phyloP scores from a whole-genome alignment of 2,888 invertebrate species.

The Orthosia incerta region DNA sequence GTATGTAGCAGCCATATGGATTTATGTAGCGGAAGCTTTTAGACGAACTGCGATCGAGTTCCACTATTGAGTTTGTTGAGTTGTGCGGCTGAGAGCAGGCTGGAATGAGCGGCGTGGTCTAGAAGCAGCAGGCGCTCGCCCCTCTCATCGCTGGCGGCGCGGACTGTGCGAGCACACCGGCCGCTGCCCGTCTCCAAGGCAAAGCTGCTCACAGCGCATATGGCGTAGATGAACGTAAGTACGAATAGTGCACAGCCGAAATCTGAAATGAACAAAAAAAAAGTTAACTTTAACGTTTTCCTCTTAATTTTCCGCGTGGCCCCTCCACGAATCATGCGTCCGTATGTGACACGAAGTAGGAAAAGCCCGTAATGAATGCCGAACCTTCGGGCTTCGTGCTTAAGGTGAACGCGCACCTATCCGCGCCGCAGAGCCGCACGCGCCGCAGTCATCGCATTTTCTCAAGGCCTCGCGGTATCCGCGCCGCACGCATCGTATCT shows the following conservation, averaged over 20 bases:
- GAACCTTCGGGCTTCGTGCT: too few relatives aligned
- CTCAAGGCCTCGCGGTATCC: too few relatives aligned
- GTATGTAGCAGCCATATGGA: constrained; percentile 50
- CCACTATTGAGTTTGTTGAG: constrained; percentile 84
- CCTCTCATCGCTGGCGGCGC: constrained; percentile 78
- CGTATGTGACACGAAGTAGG: too few relatives aligned
- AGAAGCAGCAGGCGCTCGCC: constrained; percentile 85
- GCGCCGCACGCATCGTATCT: too few relatives aligned
- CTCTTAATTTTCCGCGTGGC: too few relatives aligned
- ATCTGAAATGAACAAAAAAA: constrained; percentile 75
- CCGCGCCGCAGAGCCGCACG: too few relatives aligned
- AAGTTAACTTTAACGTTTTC: neutral
- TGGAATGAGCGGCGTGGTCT: constrained; percentile 87
- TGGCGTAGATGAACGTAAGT: constrained; percentile 86
- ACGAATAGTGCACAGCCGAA: constrained; percentile 84
- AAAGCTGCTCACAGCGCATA: constrained; percentile 87
- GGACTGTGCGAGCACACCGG: constrained; percentile 73
- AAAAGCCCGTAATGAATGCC: too few relatives aligned
- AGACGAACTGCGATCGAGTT: constrained; percentile 86
- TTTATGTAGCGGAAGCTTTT: constrained; percentile 58
- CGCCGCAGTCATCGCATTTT: too few relatives aligned
- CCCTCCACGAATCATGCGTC: too few relatives aligned
- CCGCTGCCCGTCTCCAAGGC: constrained; percentile 82
- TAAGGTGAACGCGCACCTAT: too few relatives aligned
- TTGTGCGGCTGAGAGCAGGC: constrained; percentile 86